phyloP scores from a whole-genome alignment of 2,797 vertebrate species.

The Coreius guichenoti region DNA sequence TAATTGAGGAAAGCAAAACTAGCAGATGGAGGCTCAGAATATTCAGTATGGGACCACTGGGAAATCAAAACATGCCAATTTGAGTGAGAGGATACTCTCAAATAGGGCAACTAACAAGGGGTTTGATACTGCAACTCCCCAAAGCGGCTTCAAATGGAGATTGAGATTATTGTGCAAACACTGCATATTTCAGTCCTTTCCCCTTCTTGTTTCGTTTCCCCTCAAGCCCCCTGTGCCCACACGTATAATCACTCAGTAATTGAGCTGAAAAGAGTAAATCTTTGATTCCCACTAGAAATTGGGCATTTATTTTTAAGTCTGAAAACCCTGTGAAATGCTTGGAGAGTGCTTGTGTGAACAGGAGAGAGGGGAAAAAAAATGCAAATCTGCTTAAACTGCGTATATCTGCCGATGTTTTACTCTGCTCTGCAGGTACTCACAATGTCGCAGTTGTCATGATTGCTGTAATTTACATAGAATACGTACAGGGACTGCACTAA shows the following conservation, averaged over 20 bases:
- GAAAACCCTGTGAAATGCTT: slow-evolving; percentile 55
- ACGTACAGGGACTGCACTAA: slow-evolving; percentile 52
- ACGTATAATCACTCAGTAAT: slow-evolving; percentile 73
- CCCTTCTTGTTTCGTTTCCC: slow-evolving; percentile 65
- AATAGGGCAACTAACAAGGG: slow-evolving; percentile 66
- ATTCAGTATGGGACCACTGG: slow-evolving; percentile 56
- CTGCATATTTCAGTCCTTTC: slow-evolving; percentile 54
- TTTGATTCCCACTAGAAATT: slow-evolving; percentile 67
- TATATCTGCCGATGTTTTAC: slow-evolving; percentile 57
- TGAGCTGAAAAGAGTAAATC: slow-evolving; percentile 73
- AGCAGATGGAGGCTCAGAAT: slow-evolving; percentile 53
- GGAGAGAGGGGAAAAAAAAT: slow-evolving; percentile 52
- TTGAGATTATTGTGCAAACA: slow-evolving; percentile 62
- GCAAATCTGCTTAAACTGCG: slow-evolving; percentile 67
- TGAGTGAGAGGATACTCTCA: slow-evolving; percentile 65
- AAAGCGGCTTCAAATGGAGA: slow-evolving; percentile 56
- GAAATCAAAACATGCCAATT: slow-evolving; percentile 68
- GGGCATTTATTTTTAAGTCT: slow-evolving; percentile 67
- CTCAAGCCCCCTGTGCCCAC: slow-evolving; percentile 67
- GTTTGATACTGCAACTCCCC: slow-evolving; percentile 56
- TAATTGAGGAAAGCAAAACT: slow-evolving; percentile 62
- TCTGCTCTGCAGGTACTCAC: slow-evolving; percentile 58
- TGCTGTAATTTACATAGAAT: slow-evolving; percentile 66
- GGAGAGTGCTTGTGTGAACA: slow-evolving; percentile 55
- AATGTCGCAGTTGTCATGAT: slow-evolving; percentile 63